Evolutionary conservation across 2,113 vertebrate species (phyloP).

Genomic region (Pavo muticus): DNA sequence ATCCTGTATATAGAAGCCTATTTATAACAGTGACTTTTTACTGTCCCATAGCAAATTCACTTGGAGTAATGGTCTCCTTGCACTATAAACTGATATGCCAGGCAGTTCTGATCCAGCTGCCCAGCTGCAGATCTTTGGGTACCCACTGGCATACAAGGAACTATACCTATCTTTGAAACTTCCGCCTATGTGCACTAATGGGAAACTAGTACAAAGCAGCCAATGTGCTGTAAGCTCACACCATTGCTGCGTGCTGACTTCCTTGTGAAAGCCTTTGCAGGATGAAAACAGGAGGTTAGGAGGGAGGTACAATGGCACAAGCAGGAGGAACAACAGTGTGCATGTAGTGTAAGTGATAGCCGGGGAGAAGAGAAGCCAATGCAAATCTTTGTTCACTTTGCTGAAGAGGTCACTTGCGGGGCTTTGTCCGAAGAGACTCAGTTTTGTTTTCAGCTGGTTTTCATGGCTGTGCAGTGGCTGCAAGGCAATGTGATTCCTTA

Average conservation of each 20-base stretch:
- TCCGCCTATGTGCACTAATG: neutral
- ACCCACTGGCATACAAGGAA: accelerated
- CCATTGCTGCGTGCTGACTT: neutral
- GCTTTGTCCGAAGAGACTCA: neutral
- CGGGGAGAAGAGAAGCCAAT: neutral
- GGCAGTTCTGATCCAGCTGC: neutral
- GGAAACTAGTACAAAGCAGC: neutral
- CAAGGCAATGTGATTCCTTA: neutral
- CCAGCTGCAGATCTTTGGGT: neutral
- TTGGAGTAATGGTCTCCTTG: neutral
- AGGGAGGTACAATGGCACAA: neutral
- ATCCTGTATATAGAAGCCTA: neutral
- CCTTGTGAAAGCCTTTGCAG: neutral
- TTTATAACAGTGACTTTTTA: neutral
- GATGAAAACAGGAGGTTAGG: neutral
- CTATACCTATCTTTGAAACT: accelerated
- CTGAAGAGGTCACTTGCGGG: neutral
- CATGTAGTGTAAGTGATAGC: neutral
- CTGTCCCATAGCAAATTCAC: neutral
- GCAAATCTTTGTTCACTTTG: neutral
- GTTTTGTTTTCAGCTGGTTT: slow-evolving; percentile 6
- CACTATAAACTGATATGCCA: neutral
- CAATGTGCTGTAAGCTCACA: neutral
- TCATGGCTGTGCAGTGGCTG: neutral
- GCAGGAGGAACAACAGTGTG: accelerated